Evolutionary conservation across 2,888 invertebrate genomes (phyloP).

Genomic region (Masnerella sp.): DNA sequence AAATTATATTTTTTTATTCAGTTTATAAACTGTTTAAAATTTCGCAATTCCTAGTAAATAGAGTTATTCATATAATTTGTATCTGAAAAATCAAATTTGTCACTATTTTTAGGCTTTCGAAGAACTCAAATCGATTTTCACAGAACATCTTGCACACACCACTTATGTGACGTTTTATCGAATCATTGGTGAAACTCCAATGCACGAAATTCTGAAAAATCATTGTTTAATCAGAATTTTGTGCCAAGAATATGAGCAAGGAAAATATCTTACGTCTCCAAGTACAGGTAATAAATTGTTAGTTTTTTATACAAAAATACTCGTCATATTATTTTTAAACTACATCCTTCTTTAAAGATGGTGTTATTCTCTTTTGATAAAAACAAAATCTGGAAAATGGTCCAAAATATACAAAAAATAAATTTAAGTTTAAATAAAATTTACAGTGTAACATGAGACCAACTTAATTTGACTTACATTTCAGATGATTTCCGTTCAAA

Average conservation of each 20-base stretch:
- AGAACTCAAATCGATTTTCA: constrained; percentile 90
- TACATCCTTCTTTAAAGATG: too few relatives aligned
- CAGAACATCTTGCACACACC: constrained; percentile 89
- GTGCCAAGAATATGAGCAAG: constrained; percentile 86
- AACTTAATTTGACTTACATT: background rate
- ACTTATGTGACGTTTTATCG: constrained; percentile 88
- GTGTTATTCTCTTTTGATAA: too few relatives aligned
- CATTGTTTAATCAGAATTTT: constrained; percentile 86
- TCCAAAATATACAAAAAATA: too few relatives aligned
- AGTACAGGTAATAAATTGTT: constrained; percentile 52
- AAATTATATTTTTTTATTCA: background rate
- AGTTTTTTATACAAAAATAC: background rate
- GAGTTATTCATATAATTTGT: background rate
- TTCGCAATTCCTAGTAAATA: background rate
- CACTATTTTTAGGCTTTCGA: constrained; percentile 81
- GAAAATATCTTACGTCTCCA: constrained; percentile 69
- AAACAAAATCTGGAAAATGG: too few relatives aligned
- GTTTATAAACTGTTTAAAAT: background rate
- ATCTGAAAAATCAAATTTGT: background rate
- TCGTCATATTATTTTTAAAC: too few relatives aligned
- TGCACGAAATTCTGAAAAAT: constrained; percentile 87
- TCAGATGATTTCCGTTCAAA: constrained; percentile 46
- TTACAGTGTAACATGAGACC: background rate
- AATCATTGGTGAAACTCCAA: constrained; percentile 84
- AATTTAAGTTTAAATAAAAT: too few relatives aligned